Conservation (phyloP, 2,888 invertebrate genomes). For the Nysson spinosus region DNA sequence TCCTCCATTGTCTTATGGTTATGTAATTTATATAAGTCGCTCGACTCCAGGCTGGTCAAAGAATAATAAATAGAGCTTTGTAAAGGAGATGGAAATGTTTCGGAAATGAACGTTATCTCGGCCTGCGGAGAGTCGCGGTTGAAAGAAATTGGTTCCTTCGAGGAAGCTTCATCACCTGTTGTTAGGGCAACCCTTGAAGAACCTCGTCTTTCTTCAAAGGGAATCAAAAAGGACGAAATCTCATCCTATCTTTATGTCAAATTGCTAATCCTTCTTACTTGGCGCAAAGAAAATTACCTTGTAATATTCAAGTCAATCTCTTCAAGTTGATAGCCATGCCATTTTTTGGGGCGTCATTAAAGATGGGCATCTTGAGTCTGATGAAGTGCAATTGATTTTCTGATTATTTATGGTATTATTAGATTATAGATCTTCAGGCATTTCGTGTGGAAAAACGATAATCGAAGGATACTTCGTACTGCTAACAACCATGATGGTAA, state of each 20-base stretch:
- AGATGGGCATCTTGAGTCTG: no score
- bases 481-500: conserved; percentile 47
- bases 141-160: conserved; percentile 60
- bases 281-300: conserved; percentile 35
- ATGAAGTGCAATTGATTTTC: no score
- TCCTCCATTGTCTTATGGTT: conserved; percentile 43
- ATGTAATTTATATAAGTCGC: conserved; percentile 55
- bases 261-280: conserved; percentile 46
- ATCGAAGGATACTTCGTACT: conserved; percentile 29
- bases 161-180: conserved; percentile 53
- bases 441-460: conserved; percentile 28
- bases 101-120: conserved; percentile 56
- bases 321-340: conserved; percentile 25
- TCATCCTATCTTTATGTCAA: conserved; percentile 43
- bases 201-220: conserved; percentile 45
- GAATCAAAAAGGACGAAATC: conserved; percentile 38
- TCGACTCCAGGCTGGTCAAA: not conserved
- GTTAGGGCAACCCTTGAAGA: conserved; percentile 54
- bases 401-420: no score
- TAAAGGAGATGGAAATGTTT: conserved; percentile 14
- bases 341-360: no score
- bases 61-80: conserved; percentile 9
- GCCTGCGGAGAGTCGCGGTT: conserved; percentile 16
- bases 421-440: no score
- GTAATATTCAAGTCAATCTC: conserved; percentile 46